Evolutionary conservation across 2,113 vertebrate species (phyloP).

Genomic region (Phrynosoma blainvillii): DNA sequence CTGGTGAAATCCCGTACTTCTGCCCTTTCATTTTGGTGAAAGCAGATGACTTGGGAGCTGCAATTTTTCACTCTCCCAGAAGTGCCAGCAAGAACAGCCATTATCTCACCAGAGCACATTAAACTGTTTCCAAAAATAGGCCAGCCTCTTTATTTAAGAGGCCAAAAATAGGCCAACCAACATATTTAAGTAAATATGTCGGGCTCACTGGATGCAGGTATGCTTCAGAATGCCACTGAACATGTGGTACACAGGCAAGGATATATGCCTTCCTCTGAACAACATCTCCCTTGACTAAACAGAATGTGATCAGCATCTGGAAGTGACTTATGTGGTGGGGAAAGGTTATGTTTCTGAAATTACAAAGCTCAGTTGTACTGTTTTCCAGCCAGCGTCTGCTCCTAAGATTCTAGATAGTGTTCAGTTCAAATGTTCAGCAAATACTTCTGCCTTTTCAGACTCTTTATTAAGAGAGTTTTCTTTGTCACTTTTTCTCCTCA

Average conservation of each 20-base stretch:
- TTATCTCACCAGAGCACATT: conserved; percentile 6
- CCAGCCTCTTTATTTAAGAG: neutral
- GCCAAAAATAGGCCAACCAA: conserved; percentile 13
- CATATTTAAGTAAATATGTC: conserved; percentile 38
- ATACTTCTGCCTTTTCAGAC: rapidly evolving
- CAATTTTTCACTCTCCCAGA: conserved; percentile 48
- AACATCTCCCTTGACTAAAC: conserved; percentile 20
- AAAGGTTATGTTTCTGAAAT: conserved; percentile 26
- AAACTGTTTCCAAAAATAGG: conserved; percentile 50
- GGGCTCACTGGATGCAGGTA: neutral
- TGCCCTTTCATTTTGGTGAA: conserved; percentile 55
- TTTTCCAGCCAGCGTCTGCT: conserved; percentile 5
- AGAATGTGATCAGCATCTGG: rapidly evolving
- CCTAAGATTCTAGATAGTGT: neutral
- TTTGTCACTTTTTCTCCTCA: no score
- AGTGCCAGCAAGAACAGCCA: conserved; percentile 34
- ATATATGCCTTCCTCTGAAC: conserved; percentile 13
- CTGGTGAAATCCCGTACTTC: conserved; percentile 58
- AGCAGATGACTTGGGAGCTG: conserved; percentile 50
- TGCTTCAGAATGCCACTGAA: neutral
- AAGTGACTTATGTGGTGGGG: neutral
- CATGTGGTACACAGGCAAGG: neutral
- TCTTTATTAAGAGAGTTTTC: neutral
- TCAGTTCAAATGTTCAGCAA: neutral
- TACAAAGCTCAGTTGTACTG: neutral